Base-by-base conservation (phyloP, 2,888 invertebrate genomes). In the Chesias legatella region DNA sequence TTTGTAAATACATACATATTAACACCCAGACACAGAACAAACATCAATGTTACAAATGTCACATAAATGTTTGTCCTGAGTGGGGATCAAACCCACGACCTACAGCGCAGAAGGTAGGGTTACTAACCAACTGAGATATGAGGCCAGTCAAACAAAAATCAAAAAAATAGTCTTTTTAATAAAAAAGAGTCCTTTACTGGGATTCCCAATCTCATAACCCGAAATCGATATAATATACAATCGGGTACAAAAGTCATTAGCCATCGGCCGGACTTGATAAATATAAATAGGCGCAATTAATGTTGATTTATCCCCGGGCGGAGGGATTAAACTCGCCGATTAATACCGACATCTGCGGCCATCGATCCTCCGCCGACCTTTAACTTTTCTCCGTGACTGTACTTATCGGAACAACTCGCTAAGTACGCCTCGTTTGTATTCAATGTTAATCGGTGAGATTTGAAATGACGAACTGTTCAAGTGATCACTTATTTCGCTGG, bases 251-350 rank as follows among this genome's bases (percentile, higher is more conserved):
- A 58, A 61, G 60, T 61, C 66, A 68, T 70, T 67, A 68, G 60
- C 61, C 53, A 58, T 63, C 62, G 67, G 60, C 60, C 70, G 58
- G 65, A 60, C 63, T 77, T 77, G 79, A 79, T 83, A 78, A 80
- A 80, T 81, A 82, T 79, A 81, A 82, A 82, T 82, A 75, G 80
- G 63, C 57, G 67, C 78, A 82, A 81, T 83, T 80, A 80, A 67
- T 66, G 65, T 58, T 79, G 81, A 83, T 83, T 79, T 80, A 83
- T 81, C 58, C 62, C 63, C 75, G 67, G 75, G 65, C 68, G 69
- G 75, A 64, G 67, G 79, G 79, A 78, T 79, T 81, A 77, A 78
- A 80, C 73, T 73, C 74, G 60, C 61, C 81, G 79, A 83, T 83
- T 83, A 82, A 80, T 81, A 72, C 68, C 73, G 78, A 79, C 80